Evolutionary conservation across 2,113 vertebrate species (phyloP), one percentile per base, ranked within the genome.

Genomic region (Oceanodroma tethys): DNA sequence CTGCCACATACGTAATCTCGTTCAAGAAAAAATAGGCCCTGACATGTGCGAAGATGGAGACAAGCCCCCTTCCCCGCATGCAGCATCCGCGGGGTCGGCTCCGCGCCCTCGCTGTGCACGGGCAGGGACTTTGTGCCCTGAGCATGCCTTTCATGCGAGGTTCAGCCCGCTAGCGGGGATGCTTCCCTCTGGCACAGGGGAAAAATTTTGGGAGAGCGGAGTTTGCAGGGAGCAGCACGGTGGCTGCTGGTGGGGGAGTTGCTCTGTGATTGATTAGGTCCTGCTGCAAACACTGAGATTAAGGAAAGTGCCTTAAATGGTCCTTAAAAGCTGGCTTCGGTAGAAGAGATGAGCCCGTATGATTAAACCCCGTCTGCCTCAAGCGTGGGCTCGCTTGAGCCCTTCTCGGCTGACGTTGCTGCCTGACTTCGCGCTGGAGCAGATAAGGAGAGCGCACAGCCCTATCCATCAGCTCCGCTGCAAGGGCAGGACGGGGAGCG

Each of bases 81-180:
- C 40, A 8, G 56, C 43, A 4, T 29, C 29, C 3, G 0, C 0
- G 13, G 65, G 27, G 56, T 22, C 14, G 12, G 50, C 19, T 21
- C 34, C 13, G 43, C 13, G 4, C 10, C 62, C 25, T 0, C 0
- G 16, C 45, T 2, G 34, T 2, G 14, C 21, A 2, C 2, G 8
- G 55, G 48, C 72, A 9, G 59, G 36, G 36, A 6, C 62, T 48
- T 48, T 0, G 36, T 19, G 73, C 76, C 84, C 85, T 0, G 30
- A 21, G 40, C 2, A 0, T 2, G 76, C 0, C 10, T 15, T 88
- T 15, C 15, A 1, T 3, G 16, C 0, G 3, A 56, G 59, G 50
- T 2, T 56, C 36, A 7, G 62, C 42, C 2, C 3, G 0, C 19
- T 8, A 3, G 23, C 0, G 0, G 38, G 50, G 75, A 47, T 59